These are phyloP conservation scores for Ryuthela nishihirai DNA, from an alignment of 2,888 invertebrate genomes.

Conservation along the genomic window DNA sequence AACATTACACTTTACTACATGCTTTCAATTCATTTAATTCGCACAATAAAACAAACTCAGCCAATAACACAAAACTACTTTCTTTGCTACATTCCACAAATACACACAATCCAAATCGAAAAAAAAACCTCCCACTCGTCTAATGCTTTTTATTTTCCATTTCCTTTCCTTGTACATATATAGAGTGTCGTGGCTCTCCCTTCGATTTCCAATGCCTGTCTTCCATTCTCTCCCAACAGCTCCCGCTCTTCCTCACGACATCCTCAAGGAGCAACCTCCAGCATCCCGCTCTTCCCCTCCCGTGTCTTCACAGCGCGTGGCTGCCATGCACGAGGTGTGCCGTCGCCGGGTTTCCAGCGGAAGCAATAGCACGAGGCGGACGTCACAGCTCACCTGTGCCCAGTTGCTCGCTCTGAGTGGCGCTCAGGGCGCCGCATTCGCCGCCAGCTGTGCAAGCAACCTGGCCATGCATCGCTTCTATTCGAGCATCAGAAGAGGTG, in stretches of 20 bases:
- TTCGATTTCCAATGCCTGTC: no score
- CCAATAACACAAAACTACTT: no score
- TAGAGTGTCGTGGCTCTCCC: no score
- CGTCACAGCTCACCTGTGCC: constrained; percentile 70
- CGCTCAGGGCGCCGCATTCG: constrained; percentile 83
- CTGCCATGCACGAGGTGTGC: constrained; percentile 27
- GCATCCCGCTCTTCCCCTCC: constrained; percentile 41
- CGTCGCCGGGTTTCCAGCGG: constrained; percentile 42
- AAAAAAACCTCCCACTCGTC: no score
- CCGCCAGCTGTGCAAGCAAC: constrained; percentile 68
- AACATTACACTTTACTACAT: no score
- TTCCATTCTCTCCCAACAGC: no score
- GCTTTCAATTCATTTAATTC: no score
- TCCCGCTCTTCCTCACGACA: constrained; percentile 18
- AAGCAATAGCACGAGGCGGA: constrained; percentile 45
- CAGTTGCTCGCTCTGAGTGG: constrained; percentile 88
- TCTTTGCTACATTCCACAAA: no score
- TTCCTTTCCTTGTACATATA: no score
- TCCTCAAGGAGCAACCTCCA: not conserved
- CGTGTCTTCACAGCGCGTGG: constrained; percentile 20
- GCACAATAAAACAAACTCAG: no score
- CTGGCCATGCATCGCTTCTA: constrained; percentile 40
- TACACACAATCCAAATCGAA: no score
- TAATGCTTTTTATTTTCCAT: no score
- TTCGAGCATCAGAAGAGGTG: constrained; percentile 32